These are phyloP conservation scores for Siphamia tubifer DNA, from an alignment of 2,113 vertebrate genomes.

Conservation along the genomic window DNA sequence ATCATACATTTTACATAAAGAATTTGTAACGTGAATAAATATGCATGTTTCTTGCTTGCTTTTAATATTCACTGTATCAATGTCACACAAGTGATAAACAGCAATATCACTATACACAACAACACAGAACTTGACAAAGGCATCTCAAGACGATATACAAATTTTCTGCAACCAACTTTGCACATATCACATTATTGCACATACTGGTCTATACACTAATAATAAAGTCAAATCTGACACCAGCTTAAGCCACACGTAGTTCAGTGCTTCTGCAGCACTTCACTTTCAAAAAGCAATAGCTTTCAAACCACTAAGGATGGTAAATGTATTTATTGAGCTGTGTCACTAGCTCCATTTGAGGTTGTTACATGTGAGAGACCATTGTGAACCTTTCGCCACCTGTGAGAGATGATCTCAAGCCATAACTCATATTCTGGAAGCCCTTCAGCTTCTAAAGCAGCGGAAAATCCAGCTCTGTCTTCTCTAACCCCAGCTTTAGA, in stretches of 20 bases:
- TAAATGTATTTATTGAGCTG: slow-evolving; percentile 70
- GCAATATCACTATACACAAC: background rate
- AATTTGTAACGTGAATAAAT: too few relatives aligned
- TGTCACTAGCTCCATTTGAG: slow-evolving; percentile 59
- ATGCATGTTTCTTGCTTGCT: background rate
- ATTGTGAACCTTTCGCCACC: slow-evolving; percentile 71
- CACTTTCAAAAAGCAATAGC: slow-evolving; percentile 61
- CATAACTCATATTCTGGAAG: slow-evolving; percentile 74
- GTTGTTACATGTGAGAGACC: slow-evolving; percentile 64
- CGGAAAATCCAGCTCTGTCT: slow-evolving; percentile 76
- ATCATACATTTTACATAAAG: background rate
- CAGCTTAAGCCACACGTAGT: slow-evolving; percentile 12
- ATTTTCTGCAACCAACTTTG: background rate
- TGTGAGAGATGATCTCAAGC: slow-evolving; percentile 75
- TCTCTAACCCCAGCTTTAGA: slow-evolving; percentile 71
- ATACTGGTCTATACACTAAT: slow-evolving; percentile 9
- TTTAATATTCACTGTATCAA: background rate
- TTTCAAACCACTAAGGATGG: slow-evolving; percentile 59
- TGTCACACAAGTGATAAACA: background rate
- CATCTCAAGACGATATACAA: background rate
- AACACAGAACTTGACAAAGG: background rate
- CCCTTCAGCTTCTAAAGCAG: slow-evolving; percentile 74
- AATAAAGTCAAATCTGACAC: slow-evolving; percentile 24
- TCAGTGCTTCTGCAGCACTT: slow-evolving; percentile 51
- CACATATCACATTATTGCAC: background rate